phyloP scores from a whole-genome alignment of 2,888 invertebrate genomes.

The Heteromurus nitidus region DNA sequence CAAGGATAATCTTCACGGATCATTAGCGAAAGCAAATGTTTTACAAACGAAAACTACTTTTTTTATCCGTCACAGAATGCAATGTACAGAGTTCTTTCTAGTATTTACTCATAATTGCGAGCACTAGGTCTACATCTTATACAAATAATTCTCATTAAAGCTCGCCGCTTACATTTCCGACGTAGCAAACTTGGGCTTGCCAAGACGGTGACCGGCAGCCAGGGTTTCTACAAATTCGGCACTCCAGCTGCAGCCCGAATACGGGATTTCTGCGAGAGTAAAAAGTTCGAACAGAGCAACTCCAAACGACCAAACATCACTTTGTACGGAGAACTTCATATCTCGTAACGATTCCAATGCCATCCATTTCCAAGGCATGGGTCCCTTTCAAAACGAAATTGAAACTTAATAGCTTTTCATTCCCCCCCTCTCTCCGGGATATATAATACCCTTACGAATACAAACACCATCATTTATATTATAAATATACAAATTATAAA shows the following conservation, averaged over 20 bases:
- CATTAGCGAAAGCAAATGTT: not conserved
- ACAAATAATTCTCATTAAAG: not conserved
- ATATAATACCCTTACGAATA: no score
- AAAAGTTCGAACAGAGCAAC: slow-evolving; percentile 61
- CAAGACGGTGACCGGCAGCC: slow-evolving; percentile 59
- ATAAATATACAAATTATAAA: no score
- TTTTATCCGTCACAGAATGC: no score
- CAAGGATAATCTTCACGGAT: no score
- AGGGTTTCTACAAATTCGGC: slow-evolving; percentile 63
- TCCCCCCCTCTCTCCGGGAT: no score
- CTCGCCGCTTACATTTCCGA: slow-evolving; percentile 59
- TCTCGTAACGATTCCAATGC: slow-evolving; percentile 60
- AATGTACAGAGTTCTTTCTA: no score
- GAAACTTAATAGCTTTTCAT: no score
- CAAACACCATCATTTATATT: no score
- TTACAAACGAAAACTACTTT: no score
- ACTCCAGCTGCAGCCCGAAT: slow-evolving; percentile 66
- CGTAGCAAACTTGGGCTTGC: slow-evolving; percentile 61
- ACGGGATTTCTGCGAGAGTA: slow-evolving; percentile 56
- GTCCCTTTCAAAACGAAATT: slow-evolving; percentile 28
- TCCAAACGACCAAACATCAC: slow-evolving; percentile 59
- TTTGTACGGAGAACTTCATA: slow-evolving; percentile 62
- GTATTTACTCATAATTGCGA: no score
- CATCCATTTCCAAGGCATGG: slow-evolving; percentile 69
- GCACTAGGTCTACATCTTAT: no score